Evolutionary conservation across 2,888 invertebrate genomes (phyloP).

Genomic region (Scaptomyza reducta): DNA sequence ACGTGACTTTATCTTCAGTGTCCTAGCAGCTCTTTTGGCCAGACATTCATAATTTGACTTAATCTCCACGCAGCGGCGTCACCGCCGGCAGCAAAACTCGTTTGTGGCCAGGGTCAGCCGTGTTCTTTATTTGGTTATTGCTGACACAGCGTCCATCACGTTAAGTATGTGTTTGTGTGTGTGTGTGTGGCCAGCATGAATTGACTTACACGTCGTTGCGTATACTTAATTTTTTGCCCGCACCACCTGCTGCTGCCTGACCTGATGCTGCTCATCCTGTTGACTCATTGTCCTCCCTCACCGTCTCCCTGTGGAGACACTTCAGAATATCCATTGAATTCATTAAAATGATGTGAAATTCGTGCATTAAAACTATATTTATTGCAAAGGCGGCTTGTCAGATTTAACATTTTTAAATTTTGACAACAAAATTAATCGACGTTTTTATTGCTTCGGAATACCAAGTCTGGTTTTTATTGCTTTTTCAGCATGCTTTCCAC

Average conservation of each 20-base stretch:
- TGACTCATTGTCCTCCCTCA: not conserved
- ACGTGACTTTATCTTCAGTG: conserved; percentile 1
- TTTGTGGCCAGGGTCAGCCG: not conserved
- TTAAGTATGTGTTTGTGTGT: not conserved
- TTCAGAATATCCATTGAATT: not conserved
- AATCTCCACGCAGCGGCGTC: conserved; percentile 2
- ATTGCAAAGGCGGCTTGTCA: not conserved
- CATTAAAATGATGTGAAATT: not conserved
- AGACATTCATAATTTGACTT: conserved; percentile 7
- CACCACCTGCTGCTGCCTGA: not conserved
- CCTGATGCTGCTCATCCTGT: no score
- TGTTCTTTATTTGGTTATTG: conserved; percentile 6
- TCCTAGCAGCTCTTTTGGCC: not conserved
- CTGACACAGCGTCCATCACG: not conserved
- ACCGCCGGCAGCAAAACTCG: not conserved
- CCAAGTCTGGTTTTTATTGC: conserved; percentile 21
- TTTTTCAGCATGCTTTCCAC: conserved; percentile 3
- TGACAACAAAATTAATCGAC: not conserved
- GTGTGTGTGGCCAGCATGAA: conserved; percentile 7
- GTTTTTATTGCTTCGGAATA: conserved; percentile 7
- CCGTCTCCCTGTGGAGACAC: not conserved
- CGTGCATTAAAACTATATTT: not conserved
- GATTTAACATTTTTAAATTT: not conserved
- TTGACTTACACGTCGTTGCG: not conserved
- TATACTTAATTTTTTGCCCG: not conserved